These are phyloP conservation scores for Acanthosepion lycidas DNA, from an alignment of 2,888 invertebrate species.

Conservation along the genomic window DNA sequence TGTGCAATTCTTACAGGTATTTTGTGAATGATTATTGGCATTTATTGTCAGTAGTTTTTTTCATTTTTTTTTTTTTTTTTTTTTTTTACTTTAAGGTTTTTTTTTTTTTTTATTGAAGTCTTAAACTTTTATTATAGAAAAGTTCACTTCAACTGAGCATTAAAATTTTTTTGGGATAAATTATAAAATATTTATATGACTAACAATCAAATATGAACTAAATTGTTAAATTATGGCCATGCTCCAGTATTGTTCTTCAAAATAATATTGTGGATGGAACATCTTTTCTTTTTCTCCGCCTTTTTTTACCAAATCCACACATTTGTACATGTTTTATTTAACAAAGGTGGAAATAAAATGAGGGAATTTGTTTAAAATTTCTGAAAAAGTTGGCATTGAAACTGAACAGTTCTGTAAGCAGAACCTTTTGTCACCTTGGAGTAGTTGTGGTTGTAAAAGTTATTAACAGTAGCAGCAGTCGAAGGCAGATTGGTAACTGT, in stretches of 20 bases:
- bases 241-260: background rate
- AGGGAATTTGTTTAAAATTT: background rate
- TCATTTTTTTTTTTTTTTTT: background rate
- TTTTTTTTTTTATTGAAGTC: background rate
- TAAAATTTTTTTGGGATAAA: too few relatives aligned
- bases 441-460: background rate
- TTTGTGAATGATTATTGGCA: background rate
- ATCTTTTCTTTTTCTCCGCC: too few relatives aligned
- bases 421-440: constrained; percentile 4
- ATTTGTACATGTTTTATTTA: too few relatives aligned
- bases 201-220: background rate
- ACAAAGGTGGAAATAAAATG: background rate
- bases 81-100: background rate
- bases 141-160: too few relatives aligned
- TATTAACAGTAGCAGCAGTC: background rate
- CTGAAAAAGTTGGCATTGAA: background rate
- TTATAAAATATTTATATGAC: too few relatives aligned
- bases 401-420: background rate
- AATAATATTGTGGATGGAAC: background rate
- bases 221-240: background rate
- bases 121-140: too few relatives aligned
- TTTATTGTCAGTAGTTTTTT: background rate
- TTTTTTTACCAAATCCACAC: too few relatives aligned
- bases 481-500: background rate
- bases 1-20: background rate